Evolutionary conservation across 2,113 vertebrate genomes (phyloP).

Genomic region (Falcunculus frontatus): DNA sequence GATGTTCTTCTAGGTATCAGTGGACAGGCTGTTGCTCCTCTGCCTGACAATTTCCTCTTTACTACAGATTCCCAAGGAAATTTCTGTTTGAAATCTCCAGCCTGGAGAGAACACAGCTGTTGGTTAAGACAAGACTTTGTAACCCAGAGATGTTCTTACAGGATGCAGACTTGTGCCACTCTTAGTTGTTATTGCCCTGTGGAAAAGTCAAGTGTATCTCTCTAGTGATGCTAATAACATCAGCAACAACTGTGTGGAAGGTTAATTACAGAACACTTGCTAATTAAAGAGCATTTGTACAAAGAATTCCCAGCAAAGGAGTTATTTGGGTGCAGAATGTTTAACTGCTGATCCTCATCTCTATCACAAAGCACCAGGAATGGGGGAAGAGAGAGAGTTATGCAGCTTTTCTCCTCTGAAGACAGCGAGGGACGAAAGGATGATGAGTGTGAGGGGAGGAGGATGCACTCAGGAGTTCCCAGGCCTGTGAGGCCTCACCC

Average conservation of each 20-base stretch:
- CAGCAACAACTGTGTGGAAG: background rate
- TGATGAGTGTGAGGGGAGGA: rapidly evolving
- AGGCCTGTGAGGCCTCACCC: background rate
- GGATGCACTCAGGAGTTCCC: background rate
- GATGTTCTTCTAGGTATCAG: background rate
- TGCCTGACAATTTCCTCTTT: background rate
- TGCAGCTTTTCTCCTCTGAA: background rate
- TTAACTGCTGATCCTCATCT: background rate
- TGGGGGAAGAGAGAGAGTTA: background rate
- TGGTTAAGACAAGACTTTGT: background rate
- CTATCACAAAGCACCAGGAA: background rate
- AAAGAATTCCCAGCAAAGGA: background rate
- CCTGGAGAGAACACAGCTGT: background rate
- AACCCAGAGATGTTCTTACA: background rate
- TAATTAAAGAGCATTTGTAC: background rate
- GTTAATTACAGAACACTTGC: background rate
- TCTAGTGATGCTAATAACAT: background rate
- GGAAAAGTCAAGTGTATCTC: background rate
- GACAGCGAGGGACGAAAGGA: background rate
- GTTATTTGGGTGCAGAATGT: background rate
- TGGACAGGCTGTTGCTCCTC: background rate
- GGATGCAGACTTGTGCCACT: background rate
- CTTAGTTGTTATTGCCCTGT: background rate
- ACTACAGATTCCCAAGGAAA: background rate
- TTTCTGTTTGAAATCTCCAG: background rate